Conservation (phyloP, 2,797 vertebrate species). For the Pangasius krempfi region DNA sequence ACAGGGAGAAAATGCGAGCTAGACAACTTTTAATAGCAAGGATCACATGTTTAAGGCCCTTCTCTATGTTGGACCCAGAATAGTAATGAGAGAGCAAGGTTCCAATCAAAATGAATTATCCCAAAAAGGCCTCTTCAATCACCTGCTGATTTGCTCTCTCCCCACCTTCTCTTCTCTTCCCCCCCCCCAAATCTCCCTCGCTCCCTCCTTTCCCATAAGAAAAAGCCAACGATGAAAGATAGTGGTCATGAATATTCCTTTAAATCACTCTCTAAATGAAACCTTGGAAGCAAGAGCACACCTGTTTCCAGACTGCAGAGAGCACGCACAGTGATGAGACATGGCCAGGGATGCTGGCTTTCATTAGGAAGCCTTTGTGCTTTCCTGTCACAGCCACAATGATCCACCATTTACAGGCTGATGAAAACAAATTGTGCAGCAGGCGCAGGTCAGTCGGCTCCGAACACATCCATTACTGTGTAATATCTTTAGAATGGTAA, state of each 20-base stretch:
- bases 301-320: constrained; percentile 56
- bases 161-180: constrained; percentile 29
- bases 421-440: constrained; percentile 66
- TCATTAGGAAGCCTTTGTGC: constrained; percentile 63
- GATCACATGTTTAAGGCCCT: constrained; percentile 58
- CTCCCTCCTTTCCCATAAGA: neutral
- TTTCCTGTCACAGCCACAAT: constrained; percentile 58
- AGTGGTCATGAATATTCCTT: constrained; percentile 81
- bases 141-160: constrained; percentile 75
- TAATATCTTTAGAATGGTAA: constrained; percentile 57
- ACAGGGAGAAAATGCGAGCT: constrained; percentile 58
- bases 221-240: constrained; percentile 58
- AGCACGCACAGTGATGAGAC: constrained; percentile 53
- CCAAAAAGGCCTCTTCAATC: constrained; percentile 82
- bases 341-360: constrained; percentile 58
- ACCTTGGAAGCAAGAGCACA: constrained; percentile 50
- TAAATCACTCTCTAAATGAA: constrained; percentile 58
- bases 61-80: constrained; percentile 53
- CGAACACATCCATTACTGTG: constrained; percentile 50
- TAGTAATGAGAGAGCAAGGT: constrained; percentile 77
- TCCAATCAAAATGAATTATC: constrained; percentile 89
- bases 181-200: constrained; percentile 7
- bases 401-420: constrained; percentile 61
- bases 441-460: constrained; percentile 56
- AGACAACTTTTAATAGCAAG: constrained; percentile 57